Evolutionary conservation across 1,140 invertebrate species (phyloP), one percentile per base, ranked within the genome.

Genomic region (Dolichoris vasculosae): DNA sequence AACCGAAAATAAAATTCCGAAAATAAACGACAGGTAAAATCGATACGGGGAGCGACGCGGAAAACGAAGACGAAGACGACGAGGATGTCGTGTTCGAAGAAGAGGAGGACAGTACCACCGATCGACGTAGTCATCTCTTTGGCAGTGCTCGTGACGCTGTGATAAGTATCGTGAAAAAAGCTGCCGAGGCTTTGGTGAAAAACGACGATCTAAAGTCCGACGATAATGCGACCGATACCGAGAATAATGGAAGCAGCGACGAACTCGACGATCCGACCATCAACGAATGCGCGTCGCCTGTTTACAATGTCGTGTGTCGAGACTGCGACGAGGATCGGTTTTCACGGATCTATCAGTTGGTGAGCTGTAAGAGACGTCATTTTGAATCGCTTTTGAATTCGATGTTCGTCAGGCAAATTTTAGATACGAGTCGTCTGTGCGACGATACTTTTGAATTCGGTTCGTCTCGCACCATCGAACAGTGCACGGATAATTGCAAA

Each of bases 111-210:
- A 87, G 73, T 0, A 82, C 78, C 0, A 83, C 8, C 23, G 51
- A 76, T 20, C 82, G 88, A 40, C 88, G 93, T 13, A 93, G 93
- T 79, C 97, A 97, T 92, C 92, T 98, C 26, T 97, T 98, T 89
- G 97, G 96, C 64, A 97, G 96, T 59, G 97, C 97, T 2, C 95
- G 96, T 81, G 97, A 97, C 90, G 97, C 96, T 0, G 97, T 98
- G 8, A 95, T 98, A 87, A 97, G 96, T 82, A 97, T 98, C 81
- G 96, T 98, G 9, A 97, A 97, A 89, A 98, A 97, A 92, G 97
- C 97, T 0, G 97, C 97, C 23, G 95, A 97, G 92, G 96, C 96
- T 26, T 92, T 97, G 80, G 96, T 95, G 2, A 97, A 96, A 90
- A 95, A 95, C 87, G 93, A 95, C 87, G 94, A 95, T 92, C 93